Evolutionary conservation across 2,888 invertebrate genomes (phyloP).

Genomic region (Leucania comma): DNA sequence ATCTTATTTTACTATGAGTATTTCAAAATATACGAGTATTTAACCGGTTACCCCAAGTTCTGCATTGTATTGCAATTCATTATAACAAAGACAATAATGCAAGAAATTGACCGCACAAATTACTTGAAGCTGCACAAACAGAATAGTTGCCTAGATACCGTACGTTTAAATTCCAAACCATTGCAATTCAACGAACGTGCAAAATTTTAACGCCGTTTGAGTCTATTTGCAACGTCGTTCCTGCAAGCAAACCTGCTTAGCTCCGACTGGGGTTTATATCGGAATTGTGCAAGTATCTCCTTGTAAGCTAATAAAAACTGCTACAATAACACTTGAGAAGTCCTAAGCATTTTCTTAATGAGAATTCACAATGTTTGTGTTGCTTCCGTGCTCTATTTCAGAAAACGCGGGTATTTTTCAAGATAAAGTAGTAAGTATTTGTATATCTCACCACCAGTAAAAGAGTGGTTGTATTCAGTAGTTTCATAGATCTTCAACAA

Average conservation of each 20-base stretch:
- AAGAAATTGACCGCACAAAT: not conserved
- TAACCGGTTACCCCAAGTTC: too few species aligned
- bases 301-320: conserved; percentile 12
- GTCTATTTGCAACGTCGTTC: conserved; percentile 17
- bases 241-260: conserved; percentile 39
- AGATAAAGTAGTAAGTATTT: too few species aligned
- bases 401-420: too few species aligned
- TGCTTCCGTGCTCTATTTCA: too few species aligned
- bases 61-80: not conserved
- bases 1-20: too few species aligned
- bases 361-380: not conserved
- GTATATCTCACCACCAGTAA: too few species aligned
- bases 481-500: too few species aligned
- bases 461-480: too few species aligned
- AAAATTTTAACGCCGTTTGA: conserved; percentile 48
- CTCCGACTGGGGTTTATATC: conserved; percentile 20
- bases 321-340: not conserved
- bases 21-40: too few species aligned
- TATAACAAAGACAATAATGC: not conserved
- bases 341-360: not conserved
- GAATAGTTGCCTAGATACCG: conserved; percentile 5
- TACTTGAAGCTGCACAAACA: not conserved
- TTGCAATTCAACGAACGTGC: conserved; percentile 32
- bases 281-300: conserved; percentile 30
- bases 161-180: conserved; percentile 16